Conservation (phyloP, 2,797 vertebrate species). For the Sebastes kiyomatsui region DNA sequence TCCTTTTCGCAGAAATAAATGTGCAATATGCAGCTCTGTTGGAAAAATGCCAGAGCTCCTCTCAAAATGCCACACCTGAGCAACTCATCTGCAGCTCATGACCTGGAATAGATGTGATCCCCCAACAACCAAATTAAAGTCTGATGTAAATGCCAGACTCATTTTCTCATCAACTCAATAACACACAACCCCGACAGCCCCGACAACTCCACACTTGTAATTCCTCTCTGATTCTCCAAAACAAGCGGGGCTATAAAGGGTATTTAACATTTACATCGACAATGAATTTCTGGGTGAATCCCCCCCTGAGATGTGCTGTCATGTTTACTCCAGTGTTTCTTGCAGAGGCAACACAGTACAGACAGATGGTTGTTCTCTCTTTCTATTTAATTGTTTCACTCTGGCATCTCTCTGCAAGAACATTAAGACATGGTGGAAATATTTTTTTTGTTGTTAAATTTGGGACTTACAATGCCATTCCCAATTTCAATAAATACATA, state of each 20-base stretch:
- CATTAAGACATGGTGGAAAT: neutral
- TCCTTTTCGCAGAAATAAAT: neutral
- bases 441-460: neutral
- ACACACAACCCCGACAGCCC: neutral
- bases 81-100: slow-evolving; percentile 17
- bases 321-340: neutral
- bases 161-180: slow-evolving; percentile 27
- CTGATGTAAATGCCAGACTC: slow-evolving; percentile 36
- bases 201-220: slow-evolving; percentile 4
- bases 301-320: neutral
- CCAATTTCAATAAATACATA: neutral
- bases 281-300: neutral
- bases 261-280: slow-evolving; percentile 20
- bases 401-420: neutral
- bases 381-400: neutral
- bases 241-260: neutral
- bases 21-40: slow-evolving; percentile 5
- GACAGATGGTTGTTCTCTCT: slow-evolving; percentile 10
- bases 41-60: slow-evolving; percentile 13
- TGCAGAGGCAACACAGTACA: neutral
- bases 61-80: slow-evolving; percentile 46
- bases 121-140: slow-evolving; percentile 48
- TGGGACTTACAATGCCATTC: neutral
- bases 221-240: slow-evolving; percentile 13
- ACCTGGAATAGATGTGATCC: slow-evolving; percentile 23